Conservation (phyloP, 2,113 vertebrate species). For the Marcusenius ussheri region DNA sequence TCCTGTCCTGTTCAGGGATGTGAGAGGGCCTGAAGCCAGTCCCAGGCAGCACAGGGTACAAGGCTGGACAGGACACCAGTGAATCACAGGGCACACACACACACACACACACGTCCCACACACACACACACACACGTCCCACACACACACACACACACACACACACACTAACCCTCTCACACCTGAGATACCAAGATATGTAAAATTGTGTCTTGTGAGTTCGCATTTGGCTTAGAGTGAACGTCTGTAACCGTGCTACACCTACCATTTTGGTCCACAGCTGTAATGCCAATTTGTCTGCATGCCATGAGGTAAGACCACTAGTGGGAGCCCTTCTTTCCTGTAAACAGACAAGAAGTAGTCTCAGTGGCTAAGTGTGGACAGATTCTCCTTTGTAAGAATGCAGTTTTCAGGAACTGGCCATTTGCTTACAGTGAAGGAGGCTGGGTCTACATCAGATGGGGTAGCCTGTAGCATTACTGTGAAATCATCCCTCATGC, state of each 20-base stretch:
- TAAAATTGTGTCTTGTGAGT: not conserved
- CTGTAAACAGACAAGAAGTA: slow-evolving; percentile 32
- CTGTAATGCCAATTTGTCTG: slow-evolving; percentile 45
- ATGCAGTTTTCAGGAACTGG: not conserved
- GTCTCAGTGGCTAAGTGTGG: not conserved
- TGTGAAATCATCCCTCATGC: slow-evolving; percentile 62
- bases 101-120: not conserved
- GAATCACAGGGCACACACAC: not conserved
- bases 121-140: not conserved
- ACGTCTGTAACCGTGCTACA: not conserved
- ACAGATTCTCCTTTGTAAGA: not conserved
- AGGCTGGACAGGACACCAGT: not conserved
- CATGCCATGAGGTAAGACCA: slow-evolving; percentile 25
- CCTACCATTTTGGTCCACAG: slow-evolving; percentile 58
- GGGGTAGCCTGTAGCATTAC: slow-evolving; percentile 63
- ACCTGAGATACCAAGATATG: not conserved
- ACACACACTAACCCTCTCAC: not conserved
- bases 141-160: not conserved
- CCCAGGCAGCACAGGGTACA: not conserved
- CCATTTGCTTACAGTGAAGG: slow-evolving; percentile 34
- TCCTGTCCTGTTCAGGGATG: not conserved
- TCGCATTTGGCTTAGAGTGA: not conserved
- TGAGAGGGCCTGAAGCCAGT: not conserved
- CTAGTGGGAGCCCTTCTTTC: slow-evolving; percentile 28
- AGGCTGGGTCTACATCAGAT: slow-evolving; percentile 29